phyloP scores from a whole-genome alignment of 2,888 invertebrate genomes.

The Stenodera caucasica region DNA sequence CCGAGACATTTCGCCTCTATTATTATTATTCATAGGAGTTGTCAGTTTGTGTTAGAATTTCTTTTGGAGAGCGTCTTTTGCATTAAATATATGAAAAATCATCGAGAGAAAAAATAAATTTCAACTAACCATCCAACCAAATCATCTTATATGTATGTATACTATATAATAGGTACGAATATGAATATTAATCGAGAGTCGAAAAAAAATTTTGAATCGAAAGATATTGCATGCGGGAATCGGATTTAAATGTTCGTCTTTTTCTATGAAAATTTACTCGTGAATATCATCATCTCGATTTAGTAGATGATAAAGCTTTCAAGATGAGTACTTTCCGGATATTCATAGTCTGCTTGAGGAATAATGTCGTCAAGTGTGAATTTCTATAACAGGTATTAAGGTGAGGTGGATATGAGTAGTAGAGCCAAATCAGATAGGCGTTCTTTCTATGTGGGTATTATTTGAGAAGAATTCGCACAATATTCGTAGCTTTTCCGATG shows the following conservation, averaged over 20 bases:
- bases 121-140: slow-evolving; percentile 24
- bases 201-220: slow-evolving; percentile 26
- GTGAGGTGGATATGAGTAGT: not conserved
- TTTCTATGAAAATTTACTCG: not conserved
- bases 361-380: slow-evolving; percentile 28
- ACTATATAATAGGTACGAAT: not conserved
- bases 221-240: slow-evolving; percentile 33
- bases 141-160: not conserved
- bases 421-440: not conserved
- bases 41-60: not conserved
- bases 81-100: not conserved
- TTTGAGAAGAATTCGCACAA: no score
- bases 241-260: slow-evolving; percentile 36
- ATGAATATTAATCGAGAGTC: slow-evolving; percentile 8
- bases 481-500: no score
- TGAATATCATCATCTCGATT: slow-evolving; percentile 28
- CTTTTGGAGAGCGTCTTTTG: not conserved
- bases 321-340: slow-evolving; percentile 31
- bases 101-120: slow-evolving; percentile 3
- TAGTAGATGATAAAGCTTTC: slow-evolving; percentile 33
- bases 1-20: not conserved
- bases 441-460: not conserved
- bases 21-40: not conserved
- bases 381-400: slow-evolving; percentile 17
- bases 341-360: slow-evolving; percentile 31